A percentile compares a stretch with the other conserved stretches of the same genome.
Evolutionary conservation across 2,888 invertebrate genomes (phyloP).

Genomic region (Thymelicus lineola): DNA sequence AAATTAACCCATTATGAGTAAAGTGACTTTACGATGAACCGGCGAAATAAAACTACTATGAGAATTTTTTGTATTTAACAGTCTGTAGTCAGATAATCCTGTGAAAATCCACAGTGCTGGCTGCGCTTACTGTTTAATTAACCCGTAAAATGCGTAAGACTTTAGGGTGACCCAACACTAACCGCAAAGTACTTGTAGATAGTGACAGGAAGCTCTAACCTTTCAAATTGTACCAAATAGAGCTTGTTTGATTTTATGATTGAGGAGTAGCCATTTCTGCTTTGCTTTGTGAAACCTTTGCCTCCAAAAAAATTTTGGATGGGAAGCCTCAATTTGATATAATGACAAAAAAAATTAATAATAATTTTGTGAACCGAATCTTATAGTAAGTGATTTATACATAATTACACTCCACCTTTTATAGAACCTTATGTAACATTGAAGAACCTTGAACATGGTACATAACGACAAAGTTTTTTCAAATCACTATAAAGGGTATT

Average conservation of each 20-base stretch:
- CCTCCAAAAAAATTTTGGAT: too few relatives aligned
- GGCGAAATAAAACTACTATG: constrained; percentile 10
- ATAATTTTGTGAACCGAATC: too few relatives aligned
- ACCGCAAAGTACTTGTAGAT: constrained; percentile 1
- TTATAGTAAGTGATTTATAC: too few relatives aligned
- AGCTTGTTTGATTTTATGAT: neutral
- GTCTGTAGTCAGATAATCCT: constrained; percentile 7
- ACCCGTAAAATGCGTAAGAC: constrained; percentile 4
- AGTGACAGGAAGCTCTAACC: neutral
- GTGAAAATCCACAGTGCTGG: neutral
- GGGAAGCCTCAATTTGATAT: too few relatives aligned
- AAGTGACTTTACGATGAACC: constrained; percentile 13
- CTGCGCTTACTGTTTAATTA: neutral
- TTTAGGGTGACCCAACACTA: neutral
- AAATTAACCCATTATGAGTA: constrained; percentile 21
- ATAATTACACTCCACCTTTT: too few relatives aligned
- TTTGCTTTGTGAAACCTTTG: too few relatives aligned
- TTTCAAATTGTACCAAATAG: neutral
- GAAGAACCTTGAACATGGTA: too few relatives aligned
- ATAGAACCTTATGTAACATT: too few relatives aligned
- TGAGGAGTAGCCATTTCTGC: too few relatives aligned
- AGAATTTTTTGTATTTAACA: constrained; percentile 2
- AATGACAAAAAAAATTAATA: too few relatives aligned
- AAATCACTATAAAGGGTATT: too few relatives aligned
- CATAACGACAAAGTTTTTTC: too few relatives aligned